These are phyloP conservation scores for Drosophila tristis DNA, from an alignment of 1,140 invertebrate genomes.

Conservation along the genomic window DNA sequence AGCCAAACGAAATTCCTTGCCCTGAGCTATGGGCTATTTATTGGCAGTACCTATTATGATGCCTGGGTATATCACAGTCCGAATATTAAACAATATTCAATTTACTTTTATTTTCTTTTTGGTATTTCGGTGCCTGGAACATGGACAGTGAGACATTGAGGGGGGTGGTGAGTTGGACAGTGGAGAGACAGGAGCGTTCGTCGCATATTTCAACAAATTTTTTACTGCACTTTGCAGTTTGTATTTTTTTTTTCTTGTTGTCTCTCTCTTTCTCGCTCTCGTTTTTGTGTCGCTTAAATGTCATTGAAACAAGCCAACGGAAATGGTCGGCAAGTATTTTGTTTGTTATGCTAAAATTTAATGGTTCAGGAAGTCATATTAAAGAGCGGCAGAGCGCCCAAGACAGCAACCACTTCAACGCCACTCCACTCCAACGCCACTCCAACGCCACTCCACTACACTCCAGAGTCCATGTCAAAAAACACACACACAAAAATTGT, in stretches of 20 bases:
- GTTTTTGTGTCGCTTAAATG: constrained; percentile 59
- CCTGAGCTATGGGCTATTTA: too few relatives aligned
- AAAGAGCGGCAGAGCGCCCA: constrained; percentile 49
- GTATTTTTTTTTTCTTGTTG: constrained; percentile 16
- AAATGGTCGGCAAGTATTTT: constrained; percentile 79
- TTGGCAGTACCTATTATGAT: too few relatives aligned
- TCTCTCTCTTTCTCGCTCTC: background rate
- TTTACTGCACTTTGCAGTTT: constrained; percentile 74
- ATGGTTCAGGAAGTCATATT: constrained; percentile 76
- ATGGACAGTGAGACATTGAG: constrained; percentile 9
- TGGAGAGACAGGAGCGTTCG: constrained; percentile 26
- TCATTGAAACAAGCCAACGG: constrained; percentile 76
- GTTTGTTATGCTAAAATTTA: constrained; percentile 82
- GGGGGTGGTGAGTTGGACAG: background rate
- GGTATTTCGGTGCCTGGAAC: constrained; percentile 15
- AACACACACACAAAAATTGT: constrained; percentile 12
- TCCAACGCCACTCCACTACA: too few relatives aligned
- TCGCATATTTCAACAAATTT: constrained; percentile 67
- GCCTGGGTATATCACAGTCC: too few relatives aligned
- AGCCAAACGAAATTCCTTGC: too few relatives aligned
- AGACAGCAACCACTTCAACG: too few relatives aligned
- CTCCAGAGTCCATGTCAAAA: constrained; percentile 1
- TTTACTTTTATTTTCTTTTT: constrained; percentile 21
- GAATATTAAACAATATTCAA: too few relatives aligned
- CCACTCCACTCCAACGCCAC: too few relatives aligned